phyloP scores from a whole-genome alignment of 2,113 vertebrate genomes.

The Mystacornis crossleyi region DNA sequence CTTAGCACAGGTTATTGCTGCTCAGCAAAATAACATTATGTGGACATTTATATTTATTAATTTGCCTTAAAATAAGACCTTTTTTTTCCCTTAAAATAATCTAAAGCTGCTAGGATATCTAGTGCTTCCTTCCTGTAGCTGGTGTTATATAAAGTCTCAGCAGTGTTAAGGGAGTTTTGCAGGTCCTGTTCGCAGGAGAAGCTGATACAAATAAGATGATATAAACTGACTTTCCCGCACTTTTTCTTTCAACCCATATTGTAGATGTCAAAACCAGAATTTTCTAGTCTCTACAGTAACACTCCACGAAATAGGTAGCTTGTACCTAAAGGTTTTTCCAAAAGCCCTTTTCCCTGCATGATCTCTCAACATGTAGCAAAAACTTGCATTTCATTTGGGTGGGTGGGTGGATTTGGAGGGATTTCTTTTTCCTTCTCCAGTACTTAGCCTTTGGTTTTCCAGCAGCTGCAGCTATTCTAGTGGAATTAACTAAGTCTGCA shows the following conservation, averaged over 20 bases:
- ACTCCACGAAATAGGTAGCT: neutral
- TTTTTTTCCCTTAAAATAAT: neutral
- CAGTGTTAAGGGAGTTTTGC: neutral
- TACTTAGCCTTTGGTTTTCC: conserved; percentile 1
- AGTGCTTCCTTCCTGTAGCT: neutral
- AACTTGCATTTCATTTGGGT: neutral
- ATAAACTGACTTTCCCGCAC: fast-evolving
- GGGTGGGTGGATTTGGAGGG: neutral
- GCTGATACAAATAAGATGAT: neutral
- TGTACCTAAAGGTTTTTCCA: neutral
- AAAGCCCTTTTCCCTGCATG: neutral
- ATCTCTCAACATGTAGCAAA: neutral
- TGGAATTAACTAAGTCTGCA: conserved; percentile 11
- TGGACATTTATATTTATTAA: neutral
- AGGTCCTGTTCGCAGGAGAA: neutral
- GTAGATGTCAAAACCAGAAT: neutral
- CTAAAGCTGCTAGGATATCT: neutral
- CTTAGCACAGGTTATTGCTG: neutral
- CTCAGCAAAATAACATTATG: neutral
- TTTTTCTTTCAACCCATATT: neutral
- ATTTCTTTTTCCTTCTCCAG: neutral
- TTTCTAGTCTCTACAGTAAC: neutral
- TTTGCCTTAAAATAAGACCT: neutral
- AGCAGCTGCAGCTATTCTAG: conserved; percentile 35
- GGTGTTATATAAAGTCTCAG: neutral